These are phyloP conservation scores for Aphelinus certus DNA, from an alignment of 1,140 invertebrate genomes.

Conservation along the genomic window DNA sequence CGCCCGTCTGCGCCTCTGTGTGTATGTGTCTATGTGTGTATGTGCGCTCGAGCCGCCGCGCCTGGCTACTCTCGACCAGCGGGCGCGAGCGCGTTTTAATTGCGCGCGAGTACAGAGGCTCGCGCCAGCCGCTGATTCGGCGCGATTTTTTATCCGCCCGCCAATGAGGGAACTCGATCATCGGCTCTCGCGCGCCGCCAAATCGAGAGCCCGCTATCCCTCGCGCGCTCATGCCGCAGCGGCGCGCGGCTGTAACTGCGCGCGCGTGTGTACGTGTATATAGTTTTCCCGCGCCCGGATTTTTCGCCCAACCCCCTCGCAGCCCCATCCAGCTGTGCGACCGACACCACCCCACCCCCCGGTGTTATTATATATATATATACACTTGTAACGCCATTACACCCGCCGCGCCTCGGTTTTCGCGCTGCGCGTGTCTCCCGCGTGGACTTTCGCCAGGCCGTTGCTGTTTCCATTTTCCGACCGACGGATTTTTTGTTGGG, in stretches of 20 bases:
- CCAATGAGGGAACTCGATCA: conserved; percentile 61
- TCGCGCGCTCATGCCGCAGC: background rate
- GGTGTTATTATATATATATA: background rate
- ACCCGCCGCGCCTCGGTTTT: background rate
- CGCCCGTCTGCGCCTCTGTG: conserved; percentile 2
- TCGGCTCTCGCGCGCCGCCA: conserved; percentile 31
- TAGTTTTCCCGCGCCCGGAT: conserved; percentile 42
- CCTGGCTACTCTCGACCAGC: conserved; percentile 54
- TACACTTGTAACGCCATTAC: conserved; percentile 4
- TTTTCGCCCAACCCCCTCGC: background rate
- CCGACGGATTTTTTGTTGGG: too few species aligned
- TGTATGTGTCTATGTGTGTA: background rate
- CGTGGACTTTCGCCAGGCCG: too few species aligned
- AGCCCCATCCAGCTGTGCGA: conserved; percentile 42
- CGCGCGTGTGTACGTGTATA: background rate
- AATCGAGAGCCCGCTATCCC: conserved; percentile 37
- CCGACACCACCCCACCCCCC: conserved; percentile 3
- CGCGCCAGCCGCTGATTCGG: conserved; percentile 59
- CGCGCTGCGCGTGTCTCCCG: background rate
- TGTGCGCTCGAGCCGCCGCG: conserved; percentile 28
- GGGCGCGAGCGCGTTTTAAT: conserved; percentile 64
- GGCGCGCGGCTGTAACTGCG: background rate
- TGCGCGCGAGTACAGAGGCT: conserved; percentile 58
- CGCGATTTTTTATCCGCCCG: conserved; percentile 61
- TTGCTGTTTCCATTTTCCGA: too few species aligned